These are phyloP conservation scores for Euzophera pinguis DNA, from an alignment of 2,888 invertebrate species.

Conservation along the genomic window DNA sequence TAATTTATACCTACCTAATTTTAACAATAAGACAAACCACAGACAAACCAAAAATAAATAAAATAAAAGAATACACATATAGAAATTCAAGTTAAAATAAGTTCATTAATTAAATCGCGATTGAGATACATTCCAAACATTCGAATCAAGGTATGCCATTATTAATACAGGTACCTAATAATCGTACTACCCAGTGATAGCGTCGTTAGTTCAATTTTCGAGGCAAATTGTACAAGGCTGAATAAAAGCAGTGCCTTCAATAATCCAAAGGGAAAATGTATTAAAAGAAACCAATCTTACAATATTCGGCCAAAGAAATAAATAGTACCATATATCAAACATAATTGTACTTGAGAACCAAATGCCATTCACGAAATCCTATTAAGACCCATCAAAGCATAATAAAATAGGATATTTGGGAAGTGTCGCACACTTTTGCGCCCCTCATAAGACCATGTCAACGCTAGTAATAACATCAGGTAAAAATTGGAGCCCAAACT, in stretches of 20 bases:
- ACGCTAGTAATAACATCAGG: constrained; percentile 69
- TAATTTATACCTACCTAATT: no score
- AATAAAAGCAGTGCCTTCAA: background rate
- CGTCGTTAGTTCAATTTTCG: background rate
- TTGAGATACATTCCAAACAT: no score
- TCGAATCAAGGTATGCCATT: background rate
- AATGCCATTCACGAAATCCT: constrained; percentile 34
- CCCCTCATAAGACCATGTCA: constrained; percentile 67
- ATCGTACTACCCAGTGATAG: background rate
- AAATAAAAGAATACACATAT: no score
- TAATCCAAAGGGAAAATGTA: background rate
- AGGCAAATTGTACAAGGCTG: background rate
- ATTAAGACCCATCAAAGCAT: constrained; percentile 37
- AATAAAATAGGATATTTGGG: constrained; percentile 49
- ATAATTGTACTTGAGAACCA: constrained; percentile 16
- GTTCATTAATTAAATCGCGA: no score
- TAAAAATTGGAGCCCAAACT: constrained; percentile 67
- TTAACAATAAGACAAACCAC: no score
- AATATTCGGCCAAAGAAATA: background rate
- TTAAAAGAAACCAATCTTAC: background rate
- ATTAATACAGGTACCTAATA: background rate
- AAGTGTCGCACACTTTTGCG: constrained; percentile 51
- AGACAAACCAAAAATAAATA: no score
- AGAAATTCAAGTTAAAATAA: no score
- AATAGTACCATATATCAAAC: constrained; percentile 5